Conservation (phyloP, 2,113 vertebrate species). For the Muntiacus muntjak region DNA sequence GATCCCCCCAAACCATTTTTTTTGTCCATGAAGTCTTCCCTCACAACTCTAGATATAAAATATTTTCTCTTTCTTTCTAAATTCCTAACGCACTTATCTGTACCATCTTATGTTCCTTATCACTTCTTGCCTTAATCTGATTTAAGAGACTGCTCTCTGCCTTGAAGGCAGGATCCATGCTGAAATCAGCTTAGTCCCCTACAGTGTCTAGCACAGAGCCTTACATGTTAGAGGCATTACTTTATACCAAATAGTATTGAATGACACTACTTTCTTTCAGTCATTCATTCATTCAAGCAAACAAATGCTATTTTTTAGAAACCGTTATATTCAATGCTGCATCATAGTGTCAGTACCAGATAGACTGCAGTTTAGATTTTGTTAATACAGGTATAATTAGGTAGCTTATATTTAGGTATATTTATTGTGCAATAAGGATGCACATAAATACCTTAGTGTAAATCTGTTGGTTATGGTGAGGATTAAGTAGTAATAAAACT, state of each 20-base stretch:
- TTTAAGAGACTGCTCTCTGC: background rate
- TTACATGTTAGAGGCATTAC: background rate
- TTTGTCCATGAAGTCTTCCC: background rate
- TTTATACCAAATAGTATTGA: background rate
- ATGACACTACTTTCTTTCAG: background rate
- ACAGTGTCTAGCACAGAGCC: background rate
- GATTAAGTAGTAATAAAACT: conserved; percentile 3
- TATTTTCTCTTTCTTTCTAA: background rate
- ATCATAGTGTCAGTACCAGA: background rate
- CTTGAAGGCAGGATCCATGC: background rate
- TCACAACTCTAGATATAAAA: background rate
- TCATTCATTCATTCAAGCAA: background rate
- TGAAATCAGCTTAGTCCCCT: background rate
- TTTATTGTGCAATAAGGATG: background rate
- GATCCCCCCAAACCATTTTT: background rate
- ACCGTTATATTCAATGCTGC: background rate
- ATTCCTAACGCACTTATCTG: background rate
- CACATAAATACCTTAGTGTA: background rate
- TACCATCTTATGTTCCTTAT: background rate
- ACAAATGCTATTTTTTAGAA: background rate
- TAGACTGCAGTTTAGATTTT: background rate
- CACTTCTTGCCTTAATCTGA: background rate
- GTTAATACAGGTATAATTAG: background rate
- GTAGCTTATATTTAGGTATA: conserved; percentile 11
- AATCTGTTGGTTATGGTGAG: background rate